These are phyloP conservation scores for Lucinisca nassula DNA, from an alignment of 2,888 invertebrate genomes.

Conservation along the genomic window DNA sequence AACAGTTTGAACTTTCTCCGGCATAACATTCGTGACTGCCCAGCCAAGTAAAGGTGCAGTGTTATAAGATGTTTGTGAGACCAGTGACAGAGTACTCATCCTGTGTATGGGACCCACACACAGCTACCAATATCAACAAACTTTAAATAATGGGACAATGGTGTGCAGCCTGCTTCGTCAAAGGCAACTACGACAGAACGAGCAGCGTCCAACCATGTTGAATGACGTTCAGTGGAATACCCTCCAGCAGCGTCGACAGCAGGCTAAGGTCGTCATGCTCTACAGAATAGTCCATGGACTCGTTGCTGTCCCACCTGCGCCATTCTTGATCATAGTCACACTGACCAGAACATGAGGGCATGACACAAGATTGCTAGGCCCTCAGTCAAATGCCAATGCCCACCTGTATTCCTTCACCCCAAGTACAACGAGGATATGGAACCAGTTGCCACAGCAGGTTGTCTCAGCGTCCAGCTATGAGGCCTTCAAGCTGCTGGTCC, in stretches of 20 bases:
- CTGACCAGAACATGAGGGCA: background rate
- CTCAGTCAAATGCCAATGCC: background rate
- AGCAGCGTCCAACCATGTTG: background rate
- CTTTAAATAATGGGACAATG: background rate
- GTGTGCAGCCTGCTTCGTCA: background rate
- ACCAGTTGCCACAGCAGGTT: background rate
- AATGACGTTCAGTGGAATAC: background rate
- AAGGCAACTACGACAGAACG: background rate
- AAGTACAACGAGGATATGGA: background rate
- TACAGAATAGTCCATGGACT: background rate
- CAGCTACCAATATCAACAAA: background rate
- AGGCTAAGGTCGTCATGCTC: background rate
- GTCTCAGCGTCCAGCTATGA: background rate
- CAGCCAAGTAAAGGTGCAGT: background rate
- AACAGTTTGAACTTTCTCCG: background rate
- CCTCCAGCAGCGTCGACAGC: background rate
- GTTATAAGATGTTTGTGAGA: background rate
- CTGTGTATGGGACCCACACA: background rate
- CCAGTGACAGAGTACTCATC: background rate
- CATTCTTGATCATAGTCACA: background rate
- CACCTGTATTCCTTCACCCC: background rate
- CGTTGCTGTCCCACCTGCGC: background rate
- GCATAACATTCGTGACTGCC: background rate
- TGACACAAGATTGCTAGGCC: background rate
- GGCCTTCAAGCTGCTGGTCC: background rate